These are phyloP conservation scores for Heliconius aoede DNA, from an alignment of 2,888 invertebrate species.

Conservation along the genomic window DNA sequence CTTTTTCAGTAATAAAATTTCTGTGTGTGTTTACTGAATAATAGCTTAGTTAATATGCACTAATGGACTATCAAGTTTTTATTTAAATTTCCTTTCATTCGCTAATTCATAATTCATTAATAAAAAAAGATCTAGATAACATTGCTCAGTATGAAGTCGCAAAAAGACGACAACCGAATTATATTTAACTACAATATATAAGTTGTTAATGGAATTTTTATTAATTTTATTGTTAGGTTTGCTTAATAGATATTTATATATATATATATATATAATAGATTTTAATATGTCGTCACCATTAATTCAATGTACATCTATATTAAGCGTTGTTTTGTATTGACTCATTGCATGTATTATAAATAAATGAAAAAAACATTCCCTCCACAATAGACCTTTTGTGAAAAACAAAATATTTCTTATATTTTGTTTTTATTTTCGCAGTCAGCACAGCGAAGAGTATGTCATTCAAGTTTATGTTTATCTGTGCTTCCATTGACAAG, in stretches of 20 bases:
- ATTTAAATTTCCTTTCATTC: not conserved
- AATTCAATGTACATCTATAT: slow-evolving; percentile 11
- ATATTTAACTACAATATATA: slow-evolving; percentile 29
- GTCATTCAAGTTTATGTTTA: slow-evolving; percentile 49
- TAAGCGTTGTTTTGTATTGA: slow-evolving; percentile 35
- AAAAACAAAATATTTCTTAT: slow-evolving; percentile 23
- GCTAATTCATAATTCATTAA: not conserved
- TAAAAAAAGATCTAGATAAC: not conserved
- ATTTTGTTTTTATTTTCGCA: slow-evolving; percentile 42
- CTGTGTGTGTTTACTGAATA: not conserved
- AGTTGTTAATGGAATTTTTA: slow-evolving; percentile 37
- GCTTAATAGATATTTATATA: slow-evolving; percentile 46
- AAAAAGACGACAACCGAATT: slow-evolving; percentile 17
- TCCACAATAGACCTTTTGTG: slow-evolving; percentile 36
- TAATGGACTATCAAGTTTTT: slow-evolving; percentile 19
- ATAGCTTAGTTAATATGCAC: no score
- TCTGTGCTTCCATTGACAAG: slow-evolving; percentile 52
- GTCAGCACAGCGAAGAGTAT: slow-evolving; percentile 41
- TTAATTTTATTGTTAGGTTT: slow-evolving; percentile 35
- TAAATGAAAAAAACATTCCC: slow-evolving; percentile 41
- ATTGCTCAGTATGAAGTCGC: slow-evolving; percentile 19
- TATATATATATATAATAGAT: no score
- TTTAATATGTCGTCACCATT: slow-evolving; percentile 16
- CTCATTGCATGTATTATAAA: slow-evolving; percentile 21
- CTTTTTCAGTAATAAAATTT: not conserved